phyloP scores from a whole-genome alignment of 2,113 vertebrate species.

The Seriola aureovittata region DNA sequence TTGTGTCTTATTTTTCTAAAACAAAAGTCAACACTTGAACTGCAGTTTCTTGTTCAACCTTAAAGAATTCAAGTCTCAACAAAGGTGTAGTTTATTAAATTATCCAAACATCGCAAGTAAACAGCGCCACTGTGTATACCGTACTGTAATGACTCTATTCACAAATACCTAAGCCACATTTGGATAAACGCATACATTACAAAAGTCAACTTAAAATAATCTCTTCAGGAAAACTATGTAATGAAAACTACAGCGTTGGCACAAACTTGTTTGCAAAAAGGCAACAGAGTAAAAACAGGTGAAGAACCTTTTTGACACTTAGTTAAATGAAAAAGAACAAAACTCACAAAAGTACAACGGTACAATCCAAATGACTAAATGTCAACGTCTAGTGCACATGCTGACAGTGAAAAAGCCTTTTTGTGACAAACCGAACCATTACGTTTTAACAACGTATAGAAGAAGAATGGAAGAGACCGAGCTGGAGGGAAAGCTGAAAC shows the following conservation, averaged over 20 bases:
- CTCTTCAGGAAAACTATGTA: slow-evolving; percentile 60
- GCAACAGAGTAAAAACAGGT: slow-evolving; percentile 71
- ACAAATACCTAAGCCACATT: slow-evolving; percentile 66
- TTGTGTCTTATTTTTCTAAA: slow-evolving; percentile 37
- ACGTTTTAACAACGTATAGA: slow-evolving; percentile 49
- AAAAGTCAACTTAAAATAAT: slow-evolving; percentile 76
- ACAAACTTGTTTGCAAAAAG: slow-evolving; percentile 77
- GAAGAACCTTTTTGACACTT: slow-evolving; percentile 70
- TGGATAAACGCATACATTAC: slow-evolving; percentile 75
- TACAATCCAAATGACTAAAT: slow-evolving; percentile 80
- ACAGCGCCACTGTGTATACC: slow-evolving; percentile 70
- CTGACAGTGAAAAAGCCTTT: slow-evolving; percentile 69
- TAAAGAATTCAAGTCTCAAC: slow-evolving; percentile 59
- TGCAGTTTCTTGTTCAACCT: slow-evolving; percentile 3
- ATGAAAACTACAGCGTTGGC: slow-evolving; percentile 75
- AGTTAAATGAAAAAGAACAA: slow-evolving; percentile 66
- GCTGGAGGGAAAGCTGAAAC: slow-evolving; percentile 61
- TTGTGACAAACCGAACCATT: slow-evolving; percentile 60
- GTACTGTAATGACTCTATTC: slow-evolving; percentile 60
- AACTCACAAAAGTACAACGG: slow-evolving; percentile 70
- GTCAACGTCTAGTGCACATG: slow-evolving; percentile 80
- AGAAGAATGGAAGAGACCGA: slow-evolving; percentile 56
- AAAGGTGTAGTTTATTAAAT: slow-evolving; percentile 82
- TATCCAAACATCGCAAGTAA: slow-evolving; percentile 77
- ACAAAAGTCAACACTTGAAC: background rate